These are phyloP conservation scores for Caenorhabditis plicata DNA, from an alignment of 2,888 invertebrate species.

Conservation along the genomic window DNA sequence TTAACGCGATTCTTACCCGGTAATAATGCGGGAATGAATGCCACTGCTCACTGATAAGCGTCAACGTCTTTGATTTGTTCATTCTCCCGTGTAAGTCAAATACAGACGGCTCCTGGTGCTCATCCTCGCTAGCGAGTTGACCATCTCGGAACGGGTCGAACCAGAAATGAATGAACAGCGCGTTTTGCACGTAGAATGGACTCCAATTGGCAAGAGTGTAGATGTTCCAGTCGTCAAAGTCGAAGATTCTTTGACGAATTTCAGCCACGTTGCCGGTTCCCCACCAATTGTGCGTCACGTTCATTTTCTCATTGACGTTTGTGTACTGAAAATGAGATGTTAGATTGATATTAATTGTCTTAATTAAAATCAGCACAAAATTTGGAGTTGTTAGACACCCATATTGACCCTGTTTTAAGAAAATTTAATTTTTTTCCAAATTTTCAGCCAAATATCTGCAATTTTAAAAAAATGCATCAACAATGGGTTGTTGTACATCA, in stretches of 20 bases:
- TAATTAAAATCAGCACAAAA: too few relatives aligned
- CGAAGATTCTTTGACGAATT: slow-evolving; percentile 74
- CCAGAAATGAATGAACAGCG: slow-evolving; percentile 66
- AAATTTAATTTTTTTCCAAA: too few relatives aligned
- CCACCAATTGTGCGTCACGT: slow-evolving; percentile 95
- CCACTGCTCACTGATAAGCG: slow-evolving; percentile 50
- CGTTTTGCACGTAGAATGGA: slow-evolving; percentile 81
- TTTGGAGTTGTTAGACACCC: too few relatives aligned
- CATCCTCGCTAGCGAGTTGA: slow-evolving; percentile 48
- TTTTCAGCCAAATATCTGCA: too few relatives aligned
- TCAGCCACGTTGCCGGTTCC: slow-evolving; percentile 75
- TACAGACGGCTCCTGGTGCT: slow-evolving; percentile 47
- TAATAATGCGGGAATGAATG: slow-evolving; percentile 52
- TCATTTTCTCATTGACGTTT: slow-evolving; percentile 72
- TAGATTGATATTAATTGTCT: too few relatives aligned
- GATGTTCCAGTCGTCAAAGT: slow-evolving; percentile 91
- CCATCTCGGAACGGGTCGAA: slow-evolving; percentile 55
- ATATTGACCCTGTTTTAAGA: too few relatives aligned
- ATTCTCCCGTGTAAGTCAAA: slow-evolving; percentile 63
- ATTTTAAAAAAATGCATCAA: too few relatives aligned
- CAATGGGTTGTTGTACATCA: too few relatives aligned
- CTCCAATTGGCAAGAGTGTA: slow-evolving; percentile 87
- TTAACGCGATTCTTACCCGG: slow-evolving; percentile 15
- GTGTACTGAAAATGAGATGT: slow-evolving; percentile 27
- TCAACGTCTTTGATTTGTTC: slow-evolving; percentile 54